Conservation (phyloP, 2,888 invertebrate species). For the Idaea dimidiata region DNA sequence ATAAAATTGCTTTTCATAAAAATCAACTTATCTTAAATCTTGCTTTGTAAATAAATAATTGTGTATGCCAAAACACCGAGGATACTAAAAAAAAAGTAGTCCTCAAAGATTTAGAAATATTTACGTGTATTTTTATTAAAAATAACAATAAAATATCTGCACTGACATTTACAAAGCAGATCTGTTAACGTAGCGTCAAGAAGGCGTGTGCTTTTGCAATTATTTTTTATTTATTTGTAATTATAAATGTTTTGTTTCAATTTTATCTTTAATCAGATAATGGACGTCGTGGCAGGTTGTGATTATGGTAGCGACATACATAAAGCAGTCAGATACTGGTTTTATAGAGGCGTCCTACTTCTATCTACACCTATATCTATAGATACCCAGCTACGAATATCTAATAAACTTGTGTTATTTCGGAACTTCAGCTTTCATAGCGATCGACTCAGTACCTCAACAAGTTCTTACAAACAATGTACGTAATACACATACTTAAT, state of each 20-base stretch:
- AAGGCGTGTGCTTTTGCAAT: not conserved
- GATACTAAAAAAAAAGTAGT: not conserved
- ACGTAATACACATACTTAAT: too few species aligned
- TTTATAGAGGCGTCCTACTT: not conserved
- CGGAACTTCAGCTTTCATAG: too few species aligned
- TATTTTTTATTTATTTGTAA: not conserved
- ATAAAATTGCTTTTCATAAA: not conserved
- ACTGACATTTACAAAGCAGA: conserved; percentile 3
- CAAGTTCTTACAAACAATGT: too few species aligned
- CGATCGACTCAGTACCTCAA: too few species aligned
- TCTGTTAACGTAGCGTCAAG: conserved; percentile 1
- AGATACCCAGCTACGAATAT: not conserved
- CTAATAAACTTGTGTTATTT: not conserved
- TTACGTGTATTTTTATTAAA: conserved; percentile 15
- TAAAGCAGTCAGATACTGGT: not conserved
- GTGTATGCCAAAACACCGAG: not conserved
- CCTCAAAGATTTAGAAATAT: not conserved
- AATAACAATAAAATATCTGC: conserved; percentile 4
- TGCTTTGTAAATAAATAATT: not conserved
- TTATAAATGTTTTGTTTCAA: not conserved
- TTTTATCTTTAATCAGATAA: conserved; percentile 1
- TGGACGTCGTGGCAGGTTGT: not conserved
- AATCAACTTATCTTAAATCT: not conserved
- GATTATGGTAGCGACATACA: not conserved
- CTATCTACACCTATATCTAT: not conserved